These are phyloP conservation scores for Drosophila lowei DNA, from an alignment of 1,140 invertebrate genomes.

Conservation along the genomic window DNA sequence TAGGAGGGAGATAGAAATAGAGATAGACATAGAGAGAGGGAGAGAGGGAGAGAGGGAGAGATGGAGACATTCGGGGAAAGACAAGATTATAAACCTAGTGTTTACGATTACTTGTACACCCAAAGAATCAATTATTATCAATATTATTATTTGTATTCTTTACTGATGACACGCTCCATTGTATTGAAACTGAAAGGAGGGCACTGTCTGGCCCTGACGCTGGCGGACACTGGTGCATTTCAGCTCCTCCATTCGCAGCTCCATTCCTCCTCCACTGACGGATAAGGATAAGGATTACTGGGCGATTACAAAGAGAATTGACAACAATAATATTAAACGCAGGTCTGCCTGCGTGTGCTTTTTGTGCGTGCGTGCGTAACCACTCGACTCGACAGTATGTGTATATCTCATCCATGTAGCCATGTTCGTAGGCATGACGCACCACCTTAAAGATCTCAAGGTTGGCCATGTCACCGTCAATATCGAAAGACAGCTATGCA, in stretches of 20 bases:
- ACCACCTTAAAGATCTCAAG: constrained; percentile 54
- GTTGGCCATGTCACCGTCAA: constrained; percentile 72
- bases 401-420: constrained; percentile 74
- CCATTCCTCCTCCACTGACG: constrained; percentile 5
- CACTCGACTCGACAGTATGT: constrained; percentile 10
- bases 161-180: constrained; percentile 25
- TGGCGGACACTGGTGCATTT: constrained; percentile 49
- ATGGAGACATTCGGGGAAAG: not conserved
- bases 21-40: too few species aligned
- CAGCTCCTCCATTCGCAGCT: too few species aligned
- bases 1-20: not conserved
- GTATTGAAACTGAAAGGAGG: constrained; percentile 47
- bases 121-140: not conserved
- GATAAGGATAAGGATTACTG: not conserved
- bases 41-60: too few species aligned
- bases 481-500: constrained; percentile 61
- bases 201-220: constrained; percentile 21
- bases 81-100: not conserved
- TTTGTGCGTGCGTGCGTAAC: too few species aligned
- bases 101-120: not conserved
- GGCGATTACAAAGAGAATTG: too few species aligned
- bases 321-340: constrained; percentile 19
- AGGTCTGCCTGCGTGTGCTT: constrained; percentile 20
- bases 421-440: constrained; percentile 65
- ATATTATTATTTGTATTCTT: not conserved